These are phyloP conservation scores for Sylvilagus bachmani DNA, from an alignment of 2,113 vertebrate species.

Conservation along the genomic window DNA sequence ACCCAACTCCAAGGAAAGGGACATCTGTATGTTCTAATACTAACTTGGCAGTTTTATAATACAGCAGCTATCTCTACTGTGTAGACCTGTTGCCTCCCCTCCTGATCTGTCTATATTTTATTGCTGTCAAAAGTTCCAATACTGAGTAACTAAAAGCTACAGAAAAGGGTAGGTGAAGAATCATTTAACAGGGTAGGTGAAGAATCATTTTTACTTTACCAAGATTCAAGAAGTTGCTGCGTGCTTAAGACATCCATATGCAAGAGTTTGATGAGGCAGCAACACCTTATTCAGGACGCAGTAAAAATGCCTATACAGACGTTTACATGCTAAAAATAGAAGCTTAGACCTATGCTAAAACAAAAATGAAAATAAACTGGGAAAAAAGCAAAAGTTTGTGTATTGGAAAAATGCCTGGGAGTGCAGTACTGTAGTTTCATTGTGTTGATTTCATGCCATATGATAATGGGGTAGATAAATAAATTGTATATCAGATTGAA, in stretches of 20 bases:
- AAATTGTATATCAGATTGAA: not conserved
- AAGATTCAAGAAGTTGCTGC: not conserved
- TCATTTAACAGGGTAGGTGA: not conserved
- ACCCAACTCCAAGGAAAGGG: not conserved
- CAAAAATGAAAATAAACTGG: not conserved
- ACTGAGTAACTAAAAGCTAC: no score
- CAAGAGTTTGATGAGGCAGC: not conserved
- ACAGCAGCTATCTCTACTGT: not conserved
- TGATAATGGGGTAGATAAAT: not conserved
- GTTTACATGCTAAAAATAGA: not conserved
- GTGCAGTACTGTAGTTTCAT: rapidly evolving
- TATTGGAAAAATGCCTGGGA: not conserved
- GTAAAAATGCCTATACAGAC: not conserved
- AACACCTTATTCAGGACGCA: no score
- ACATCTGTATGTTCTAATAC: not conserved
- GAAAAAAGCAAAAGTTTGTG: rapidly evolving
- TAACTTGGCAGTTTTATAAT: not conserved
- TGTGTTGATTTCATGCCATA: not conserved
- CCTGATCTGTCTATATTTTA: not conserved
- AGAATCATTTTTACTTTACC: not conserved
- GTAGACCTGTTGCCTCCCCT: not conserved
- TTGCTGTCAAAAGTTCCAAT: not conserved
- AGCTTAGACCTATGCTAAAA: not conserved
- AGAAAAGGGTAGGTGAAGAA: not conserved
- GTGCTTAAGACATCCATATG: not conserved